Conservation (phyloP, 2,888 invertebrate genomes). For the Mystacides longicornis region DNA sequence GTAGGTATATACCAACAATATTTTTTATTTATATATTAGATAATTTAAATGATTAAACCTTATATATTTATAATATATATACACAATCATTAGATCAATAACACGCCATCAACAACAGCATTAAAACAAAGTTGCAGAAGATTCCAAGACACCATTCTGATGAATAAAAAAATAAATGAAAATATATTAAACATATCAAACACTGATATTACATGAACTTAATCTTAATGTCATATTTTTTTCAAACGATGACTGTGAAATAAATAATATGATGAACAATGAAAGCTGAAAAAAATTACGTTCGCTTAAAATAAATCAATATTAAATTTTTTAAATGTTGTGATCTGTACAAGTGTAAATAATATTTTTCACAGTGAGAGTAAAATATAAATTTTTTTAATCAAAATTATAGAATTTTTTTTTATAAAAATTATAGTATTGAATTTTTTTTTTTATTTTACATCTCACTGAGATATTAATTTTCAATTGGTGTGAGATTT, state of each 20-base stretch:
- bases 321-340: background rate
- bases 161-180: background rate
- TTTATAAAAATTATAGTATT: too few species aligned
- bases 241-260: too few species aligned
- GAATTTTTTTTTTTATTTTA: too few species aligned
- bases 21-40: too few species aligned
- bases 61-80: background rate
- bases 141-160: background rate
- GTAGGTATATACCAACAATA: too few species aligned
- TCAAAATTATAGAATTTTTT: background rate
- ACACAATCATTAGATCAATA: too few species aligned
- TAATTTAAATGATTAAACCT: too few species aligned
- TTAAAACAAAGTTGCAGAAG: slow-evolving; percentile 2
- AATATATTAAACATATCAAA: background rate
- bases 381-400: background rate
- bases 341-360: background rate
- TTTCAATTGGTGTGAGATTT: too few species aligned
- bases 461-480: too few species aligned
- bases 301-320: background rate
- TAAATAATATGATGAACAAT: too few species aligned
- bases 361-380: too few species aligned
- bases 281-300: background rate
- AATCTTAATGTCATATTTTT: background rate
- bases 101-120: background rate
- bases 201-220: background rate